Conservation (phyloP, 2,888 invertebrate species). For the Arctia plantaginis region DNA sequence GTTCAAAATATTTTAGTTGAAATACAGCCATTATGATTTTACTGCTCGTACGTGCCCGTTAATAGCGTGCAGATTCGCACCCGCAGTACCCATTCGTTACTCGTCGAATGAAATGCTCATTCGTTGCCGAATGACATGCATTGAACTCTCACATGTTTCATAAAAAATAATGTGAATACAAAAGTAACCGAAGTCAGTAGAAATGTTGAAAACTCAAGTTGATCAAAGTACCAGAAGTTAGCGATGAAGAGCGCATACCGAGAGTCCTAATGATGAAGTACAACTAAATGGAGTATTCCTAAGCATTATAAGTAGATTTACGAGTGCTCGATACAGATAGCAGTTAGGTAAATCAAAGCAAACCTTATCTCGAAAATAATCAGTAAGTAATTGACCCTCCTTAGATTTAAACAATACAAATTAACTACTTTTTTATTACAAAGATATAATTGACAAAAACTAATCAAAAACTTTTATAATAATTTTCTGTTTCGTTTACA, state of each 20-base stretch:
- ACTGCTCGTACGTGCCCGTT: conserved; percentile 10
- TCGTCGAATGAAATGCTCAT: conserved; percentile 10
- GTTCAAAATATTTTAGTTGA: conserved; percentile 37
- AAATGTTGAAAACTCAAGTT: conserved; percentile 26
- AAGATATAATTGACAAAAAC: conserved; percentile 85
- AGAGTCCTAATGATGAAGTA: conserved; percentile 34
- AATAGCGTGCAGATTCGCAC: conserved; percentile 22
- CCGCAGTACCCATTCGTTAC: conserved; percentile 21
- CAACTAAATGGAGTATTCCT: conserved; percentile 41
- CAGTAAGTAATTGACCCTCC: conserved; percentile 83
- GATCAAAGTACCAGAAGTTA: conserved; percentile 31
- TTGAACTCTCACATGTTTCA: conserved; percentile 19
- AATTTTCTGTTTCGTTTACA: conserved; percentile 71
- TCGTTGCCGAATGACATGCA: conserved; percentile 18
- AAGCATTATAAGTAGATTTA: conserved; percentile 48
- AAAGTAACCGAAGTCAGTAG: conserved; percentile 25
- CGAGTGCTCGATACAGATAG: conserved; percentile 49
- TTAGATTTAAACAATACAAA: conserved; percentile 85
- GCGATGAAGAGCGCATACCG: conserved; percentile 27
- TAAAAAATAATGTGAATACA: conserved; percentile 27
- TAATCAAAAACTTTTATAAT: conserved; percentile 78
- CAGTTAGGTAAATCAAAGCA: conserved; percentile 63
- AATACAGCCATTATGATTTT: conserved; percentile 22
- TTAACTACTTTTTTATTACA: conserved; percentile 78
- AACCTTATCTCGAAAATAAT: conserved; percentile 78